Evolutionary conservation across 2,113 vertebrate species (phyloP), one percentile per base, ranked within the genome.

Genomic region (Callionymus lyra): DNA sequence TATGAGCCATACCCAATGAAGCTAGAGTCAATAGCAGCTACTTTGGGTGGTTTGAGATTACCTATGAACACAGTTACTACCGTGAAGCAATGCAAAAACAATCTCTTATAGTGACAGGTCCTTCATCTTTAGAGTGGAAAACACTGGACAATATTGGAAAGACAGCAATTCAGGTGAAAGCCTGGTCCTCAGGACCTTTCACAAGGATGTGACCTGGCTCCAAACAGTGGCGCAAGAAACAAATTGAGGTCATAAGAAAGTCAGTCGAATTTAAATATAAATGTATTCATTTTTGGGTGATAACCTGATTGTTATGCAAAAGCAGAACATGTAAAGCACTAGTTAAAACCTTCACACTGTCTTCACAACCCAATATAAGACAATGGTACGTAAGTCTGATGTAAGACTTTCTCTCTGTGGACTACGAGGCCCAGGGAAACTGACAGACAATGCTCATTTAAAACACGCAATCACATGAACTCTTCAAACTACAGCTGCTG

Each of bases 381-480:
- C 4, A 8, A 8, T 27, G 21, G 21, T 27, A 5, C 21, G 8
- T 8, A 27, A 8, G 8, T 4, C 21, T 27, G 17, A 8, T 55
- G 38, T 49, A 14, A 60, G 41, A 55, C 34, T 16, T 41, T 47
- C 46, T 46, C 63, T 27, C 58, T 50, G 47, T 34, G 54, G 62
- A 60, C 51, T 59, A 15, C 17, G 27, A 54, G 44, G 31, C 62
- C 51, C 16, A 33, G 16, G 49, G 68, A 60, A 59, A 73, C 41
- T 58, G 90, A 91, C 91, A 93, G 91, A 93, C 88, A 96, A 85
- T 88, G 85, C 86, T 89, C 91, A 92, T 94, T 94, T 93, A 92
- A 96, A 92, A 84, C 90, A 98, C 93, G 94, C 94, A 73, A 90
- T 91, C 86, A 85, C 80, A 88, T 81, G 85, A 90, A 90, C 84